Percentiles rank a stretch among this genome's conserved stretches.
These are phyloP conservation scores for Andrena flavipes DNA, from an alignment of 2,888 invertebrate genomes.

Conservation along the genomic window DNA sequence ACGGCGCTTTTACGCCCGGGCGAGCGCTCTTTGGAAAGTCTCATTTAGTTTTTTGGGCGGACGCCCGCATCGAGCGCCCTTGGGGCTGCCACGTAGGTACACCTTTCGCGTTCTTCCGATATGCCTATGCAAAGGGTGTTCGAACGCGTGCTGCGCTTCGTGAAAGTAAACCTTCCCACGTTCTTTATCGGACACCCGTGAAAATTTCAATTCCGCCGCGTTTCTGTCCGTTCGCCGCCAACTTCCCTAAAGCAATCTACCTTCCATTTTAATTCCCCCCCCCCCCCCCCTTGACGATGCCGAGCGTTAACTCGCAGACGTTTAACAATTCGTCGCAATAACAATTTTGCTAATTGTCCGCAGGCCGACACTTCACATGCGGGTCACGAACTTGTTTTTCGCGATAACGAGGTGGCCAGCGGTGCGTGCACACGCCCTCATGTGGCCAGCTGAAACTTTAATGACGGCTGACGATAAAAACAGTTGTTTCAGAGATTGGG, in stretches of 20 bases:
- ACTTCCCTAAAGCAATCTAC: no score
- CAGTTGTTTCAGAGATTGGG: conserved; percentile 39
- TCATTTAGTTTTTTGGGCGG: conserved; percentile 50
- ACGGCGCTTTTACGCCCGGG: conserved; percentile 37
- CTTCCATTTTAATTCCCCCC: neutral
- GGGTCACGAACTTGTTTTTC: conserved; percentile 39
- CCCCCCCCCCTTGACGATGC: neutral
- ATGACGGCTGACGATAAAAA: conserved; percentile 60
- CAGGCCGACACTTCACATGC: neutral
- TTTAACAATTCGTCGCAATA: conserved; percentile 3
- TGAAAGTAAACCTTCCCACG: neutral
- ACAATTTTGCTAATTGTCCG: conserved; percentile 20
- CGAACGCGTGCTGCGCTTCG: neutral
- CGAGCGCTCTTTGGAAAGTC: conserved; percentile 28
- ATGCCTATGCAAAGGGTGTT: neutral
- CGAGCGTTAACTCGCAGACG: no score
- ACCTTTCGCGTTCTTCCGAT: neutral
- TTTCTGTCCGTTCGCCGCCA: neutral
- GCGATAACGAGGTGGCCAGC: conserved; percentile 47
- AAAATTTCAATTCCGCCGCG: neutral
- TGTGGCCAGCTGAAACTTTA: conserved; percentile 45
- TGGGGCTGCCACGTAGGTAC: conserved; percentile 3
- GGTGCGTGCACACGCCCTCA: conserved; percentile 28
- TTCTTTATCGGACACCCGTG: neutral
- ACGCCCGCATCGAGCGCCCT: conserved; percentile 32